phyloP scores from a whole-genome alignment of 2,888 invertebrate species.

The Melinaea marsaeus region DNA sequence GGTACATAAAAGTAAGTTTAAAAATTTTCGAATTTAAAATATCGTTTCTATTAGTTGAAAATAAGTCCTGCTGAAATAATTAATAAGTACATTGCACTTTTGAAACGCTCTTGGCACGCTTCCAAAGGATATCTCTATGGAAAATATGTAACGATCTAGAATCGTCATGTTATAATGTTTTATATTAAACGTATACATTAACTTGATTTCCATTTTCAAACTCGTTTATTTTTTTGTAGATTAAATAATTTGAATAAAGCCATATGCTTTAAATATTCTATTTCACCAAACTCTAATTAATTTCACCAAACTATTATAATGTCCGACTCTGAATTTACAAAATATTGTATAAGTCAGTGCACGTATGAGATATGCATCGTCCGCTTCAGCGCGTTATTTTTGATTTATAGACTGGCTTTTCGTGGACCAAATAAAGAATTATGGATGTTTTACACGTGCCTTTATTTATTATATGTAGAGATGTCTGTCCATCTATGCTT shows the following conservation, averaged over 20 bases:
- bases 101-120: too few relatives aligned
- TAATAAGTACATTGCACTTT: too few relatives aligned
- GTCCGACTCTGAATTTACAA: neutral
- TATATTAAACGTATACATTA: too few relatives aligned
- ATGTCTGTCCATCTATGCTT: neutral
- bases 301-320: neutral
- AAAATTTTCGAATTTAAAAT: neutral
- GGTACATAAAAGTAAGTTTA: slow-evolving; percentile 24
- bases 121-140: too few relatives aligned
- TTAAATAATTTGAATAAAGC: too few relatives aligned
- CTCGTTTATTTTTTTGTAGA: too few relatives aligned
- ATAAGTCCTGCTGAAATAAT: too few relatives aligned
- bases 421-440: neutral
- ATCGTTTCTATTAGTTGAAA: too few relatives aligned
- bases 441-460: neutral
- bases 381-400: neutral
- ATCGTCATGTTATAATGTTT: neutral
- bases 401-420: slow-evolving; percentile 1
- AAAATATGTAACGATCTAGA: too few relatives aligned
- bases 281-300: neutral
- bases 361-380: slow-evolving; percentile 4
- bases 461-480: neutral
- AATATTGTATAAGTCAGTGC: neutral
- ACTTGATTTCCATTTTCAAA: too few relatives aligned
- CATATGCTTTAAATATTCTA: too few relatives aligned